Percentiles rank a stretch among this genome's conserved stretches.
phyloP scores from a whole-genome alignment of 2,888 invertebrate species.

The Macrophya annulata region DNA sequence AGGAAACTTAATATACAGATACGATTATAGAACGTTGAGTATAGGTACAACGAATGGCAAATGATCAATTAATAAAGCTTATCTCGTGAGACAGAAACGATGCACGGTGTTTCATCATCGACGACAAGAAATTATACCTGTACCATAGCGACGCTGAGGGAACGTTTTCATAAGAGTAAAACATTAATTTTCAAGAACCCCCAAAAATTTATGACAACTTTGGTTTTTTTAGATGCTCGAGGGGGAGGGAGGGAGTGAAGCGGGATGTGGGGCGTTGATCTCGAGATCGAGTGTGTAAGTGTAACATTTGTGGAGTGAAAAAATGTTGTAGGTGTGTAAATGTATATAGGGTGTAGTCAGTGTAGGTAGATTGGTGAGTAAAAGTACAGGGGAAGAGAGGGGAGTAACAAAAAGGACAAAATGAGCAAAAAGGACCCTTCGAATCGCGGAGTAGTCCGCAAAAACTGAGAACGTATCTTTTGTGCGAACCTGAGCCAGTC shows the following conservation, averaged over 20 bases:
- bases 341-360: not conserved
- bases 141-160: not conserved
- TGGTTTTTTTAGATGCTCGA: not conserved
- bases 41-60: not conserved
- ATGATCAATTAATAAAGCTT: conserved; percentile 19
- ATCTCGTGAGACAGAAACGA: not conserved
- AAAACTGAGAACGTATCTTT: conserved; percentile 48
- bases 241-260: not conserved
- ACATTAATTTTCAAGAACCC: conserved; percentile 28
- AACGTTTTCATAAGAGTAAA: conserved; percentile 23
- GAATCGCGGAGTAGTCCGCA: not conserved
- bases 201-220: conserved; percentile 45
- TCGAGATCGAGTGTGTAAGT: not conserved
- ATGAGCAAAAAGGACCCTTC: conserved; percentile 25
- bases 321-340: not conserved
- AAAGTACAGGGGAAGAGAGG: not conserved
- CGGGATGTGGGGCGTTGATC: not conserved
- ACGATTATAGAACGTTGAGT: not conserved
- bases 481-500: conserved; percentile 18
- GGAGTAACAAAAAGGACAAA: conserved; percentile 16
- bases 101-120: not conserved
- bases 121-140: conserved; percentile 3
- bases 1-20: not conserved
- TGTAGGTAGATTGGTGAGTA: not conserved
- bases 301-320: not conserved